Base-by-base conservation (phyloP, 64 coral and sea anemone genomes). In the Dendronephthya gigantea region DNA sequence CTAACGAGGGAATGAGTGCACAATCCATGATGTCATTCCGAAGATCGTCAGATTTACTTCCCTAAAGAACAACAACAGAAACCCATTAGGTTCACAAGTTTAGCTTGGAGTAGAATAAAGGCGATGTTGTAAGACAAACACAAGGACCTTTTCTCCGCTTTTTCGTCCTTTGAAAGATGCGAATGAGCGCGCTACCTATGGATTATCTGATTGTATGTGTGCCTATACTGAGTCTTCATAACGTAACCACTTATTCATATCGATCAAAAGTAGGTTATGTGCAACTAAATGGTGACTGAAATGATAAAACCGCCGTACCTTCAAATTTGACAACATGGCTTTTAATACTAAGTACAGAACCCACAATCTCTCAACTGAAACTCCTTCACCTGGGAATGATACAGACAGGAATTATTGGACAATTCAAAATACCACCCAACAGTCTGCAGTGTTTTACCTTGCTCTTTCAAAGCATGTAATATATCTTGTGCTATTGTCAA, bases 351-450 rank as follows among this genome's bases (percentile, higher is more conserved):
- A 85, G 83, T 93, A 98, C 22, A 98, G 51, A 23, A 98, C 91
- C 95, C 95, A 98, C 12, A 91, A 50, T 55, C 95, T 93, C 76
- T 98, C 95, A 3, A 98, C 95, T 23, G 92, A 88, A 58, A 98
- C 85, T 0, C 82, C 33, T 2, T 88, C 81, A 69, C 88, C 95
- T 98, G 74, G 31, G 36, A 58, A 40, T 13, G 58, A 36, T 7
- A 36, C 22, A n/a, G 51, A 58, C 9, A 58, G 9, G 13, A 58
- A 58, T n/a, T 58, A 58, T 58, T 58, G 14, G 3, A 22, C 14
- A 58, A 15, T 22, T 15, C 23, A 58, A 58, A 58, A 22, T n/a
- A 4, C 22, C 22, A 22, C 51, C 4, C 51, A 58, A 58, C 23
- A 17, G 23, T 58, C 23, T 58, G 14, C 23, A 3, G 34, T 79